A percentile compares a stretch with the other conserved stretches of the same genome.
These are phyloP conservation scores for Halisarca cf. caerulea DNA, from an alignment of 37 sponge, comb jelly and placozoan species.

Conservation along the genomic window DNA sequence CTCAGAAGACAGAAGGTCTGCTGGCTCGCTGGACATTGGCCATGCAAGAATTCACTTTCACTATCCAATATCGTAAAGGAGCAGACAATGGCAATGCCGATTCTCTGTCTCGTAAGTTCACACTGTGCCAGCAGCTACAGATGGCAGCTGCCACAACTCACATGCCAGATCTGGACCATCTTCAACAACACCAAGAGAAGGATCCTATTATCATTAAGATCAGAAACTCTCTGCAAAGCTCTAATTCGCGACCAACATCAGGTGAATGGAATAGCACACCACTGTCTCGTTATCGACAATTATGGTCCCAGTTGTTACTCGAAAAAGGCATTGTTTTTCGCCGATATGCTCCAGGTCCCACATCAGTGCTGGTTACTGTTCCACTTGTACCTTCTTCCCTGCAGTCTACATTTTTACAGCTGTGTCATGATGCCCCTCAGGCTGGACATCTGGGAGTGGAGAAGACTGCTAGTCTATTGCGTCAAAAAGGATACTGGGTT, in stretches of 20 bases:
- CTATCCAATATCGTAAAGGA: not conserved
- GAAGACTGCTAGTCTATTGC: not conserved
- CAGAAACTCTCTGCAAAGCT: too few relatives aligned
- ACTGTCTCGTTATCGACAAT: not conserved
- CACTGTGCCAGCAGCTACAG: not conserved
- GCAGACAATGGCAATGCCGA: too few relatives aligned
- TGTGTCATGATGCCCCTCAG: too few relatives aligned
- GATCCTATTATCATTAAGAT: not conserved
- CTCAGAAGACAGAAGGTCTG: not conserved
- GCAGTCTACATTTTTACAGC: conserved; percentile 28
- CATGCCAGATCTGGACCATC: not conserved
- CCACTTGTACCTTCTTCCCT: too few relatives aligned
- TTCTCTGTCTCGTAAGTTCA: not conserved
- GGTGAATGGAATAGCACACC: not conserved
- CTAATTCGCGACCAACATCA: too few relatives aligned
- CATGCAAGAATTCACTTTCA: not conserved
- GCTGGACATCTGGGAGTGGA: not conserved
- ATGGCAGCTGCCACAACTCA: not conserved
- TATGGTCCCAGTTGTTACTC: not conserved
- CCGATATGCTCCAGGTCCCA: not conserved
- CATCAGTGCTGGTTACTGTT: not conserved
- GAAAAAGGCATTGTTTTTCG: not conserved
- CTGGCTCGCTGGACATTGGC: conserved; percentile 1
- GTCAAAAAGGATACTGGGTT: conserved; percentile 14
- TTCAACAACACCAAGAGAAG: not conserved